Conservation (phyloP, 2,113 vertebrate genomes). For the Colossoma macropomum region DNA sequence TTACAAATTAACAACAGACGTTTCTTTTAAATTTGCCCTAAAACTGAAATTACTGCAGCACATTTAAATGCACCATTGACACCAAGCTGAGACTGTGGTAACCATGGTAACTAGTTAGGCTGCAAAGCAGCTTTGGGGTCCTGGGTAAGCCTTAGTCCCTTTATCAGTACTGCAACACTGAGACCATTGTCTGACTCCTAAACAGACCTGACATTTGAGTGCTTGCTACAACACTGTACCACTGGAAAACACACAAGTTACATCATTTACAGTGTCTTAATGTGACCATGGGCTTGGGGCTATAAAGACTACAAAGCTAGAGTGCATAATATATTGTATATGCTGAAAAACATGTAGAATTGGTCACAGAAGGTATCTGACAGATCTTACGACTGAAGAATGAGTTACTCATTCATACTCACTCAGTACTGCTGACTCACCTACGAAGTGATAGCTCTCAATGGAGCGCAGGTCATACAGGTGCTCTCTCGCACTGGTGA, state of each 20-base stretch:
- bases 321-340: not conserved
- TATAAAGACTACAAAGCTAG: not conserved
- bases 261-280: not conserved
- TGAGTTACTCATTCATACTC: too few species aligned
- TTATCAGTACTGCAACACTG: not conserved
- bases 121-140: constrained; percentile 57
- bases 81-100: not conserved
- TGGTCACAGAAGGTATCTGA: not conserved
- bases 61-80: not conserved
- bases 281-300: not conserved
- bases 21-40: not conserved
- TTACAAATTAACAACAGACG: not conserved
- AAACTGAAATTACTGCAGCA: constrained; percentile 6
- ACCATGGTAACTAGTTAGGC: constrained; percentile 36
- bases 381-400: too few species aligned
- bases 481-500: constrained; percentile 98
- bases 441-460: constrained; percentile 98
- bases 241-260: not conserved
- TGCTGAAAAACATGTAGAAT: not conserved
- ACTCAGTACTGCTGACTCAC: constrained; percentile 82
- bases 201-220: not conserved
- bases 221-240: not conserved
- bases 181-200: not conserved
- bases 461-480: constrained; percentile 98
- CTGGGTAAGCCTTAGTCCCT: constrained; percentile 16